Percentiles rank a stretch among this genome's conserved stretches.
phyloP scores from a whole-genome alignment of 1,140 invertebrate genomes.

The Oryctes rhinoceros region DNA sequence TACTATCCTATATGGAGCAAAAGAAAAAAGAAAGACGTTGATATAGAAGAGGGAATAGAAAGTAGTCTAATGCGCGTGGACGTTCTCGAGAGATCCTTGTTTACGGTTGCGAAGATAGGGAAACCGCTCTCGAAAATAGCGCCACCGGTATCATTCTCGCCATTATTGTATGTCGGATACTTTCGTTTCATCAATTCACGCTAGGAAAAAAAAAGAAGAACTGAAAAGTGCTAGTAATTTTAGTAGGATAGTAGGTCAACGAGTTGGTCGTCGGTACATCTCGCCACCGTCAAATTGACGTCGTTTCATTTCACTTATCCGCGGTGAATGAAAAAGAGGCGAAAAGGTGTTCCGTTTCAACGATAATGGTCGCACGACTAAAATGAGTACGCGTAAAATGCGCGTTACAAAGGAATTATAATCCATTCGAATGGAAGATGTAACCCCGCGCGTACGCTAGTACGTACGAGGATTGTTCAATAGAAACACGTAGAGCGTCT shows the following conservation, averaged over 20 bases:
- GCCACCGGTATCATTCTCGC: constrained; percentile 13
- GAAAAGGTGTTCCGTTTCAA: neutral
- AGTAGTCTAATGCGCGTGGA: neutral
- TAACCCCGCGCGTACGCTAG: no score
- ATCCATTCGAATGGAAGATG: no score
- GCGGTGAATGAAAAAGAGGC: constrained; percentile 16
- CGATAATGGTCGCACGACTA: neutral
- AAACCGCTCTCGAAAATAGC: constrained; percentile 34
- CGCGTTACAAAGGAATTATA: no score
- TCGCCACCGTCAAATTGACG: constrained; percentile 21
- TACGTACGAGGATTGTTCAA: no score
- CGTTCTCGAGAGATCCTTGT: constrained; percentile 16
- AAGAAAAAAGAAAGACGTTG: no score
- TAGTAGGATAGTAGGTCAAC: constrained; percentile 25
- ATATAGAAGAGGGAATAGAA: constrained; percentile 8
- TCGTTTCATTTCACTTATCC: constrained; percentile 34
- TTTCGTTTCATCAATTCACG: constrained; percentile 18
- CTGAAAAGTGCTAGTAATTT: constrained; percentile 36
- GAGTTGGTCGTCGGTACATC: neutral
- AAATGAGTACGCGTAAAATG: no score
- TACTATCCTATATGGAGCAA: no score
- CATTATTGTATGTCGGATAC: constrained; percentile 15
- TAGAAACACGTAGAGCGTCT: no score
- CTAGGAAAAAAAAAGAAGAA: constrained; percentile 22
- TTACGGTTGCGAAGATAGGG: constrained; percentile 11